These are phyloP conservation scores for Pterostichus madidus DNA, from an alignment of 2,888 invertebrate species.

Conservation along the genomic window DNA sequence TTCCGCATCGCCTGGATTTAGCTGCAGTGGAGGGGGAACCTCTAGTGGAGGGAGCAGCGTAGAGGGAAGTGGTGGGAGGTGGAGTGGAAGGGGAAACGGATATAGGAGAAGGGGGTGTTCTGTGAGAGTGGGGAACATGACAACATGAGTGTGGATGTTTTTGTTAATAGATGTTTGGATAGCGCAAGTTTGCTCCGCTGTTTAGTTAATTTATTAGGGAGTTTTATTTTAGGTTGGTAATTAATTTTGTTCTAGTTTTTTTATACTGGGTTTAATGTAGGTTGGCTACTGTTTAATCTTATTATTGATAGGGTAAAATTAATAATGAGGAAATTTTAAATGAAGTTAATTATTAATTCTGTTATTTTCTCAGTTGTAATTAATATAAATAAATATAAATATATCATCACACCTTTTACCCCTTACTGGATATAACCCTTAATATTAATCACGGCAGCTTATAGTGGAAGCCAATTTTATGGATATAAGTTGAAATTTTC, in stretches of 20 bases:
- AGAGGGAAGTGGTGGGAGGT: slow-evolving; percentile 10
- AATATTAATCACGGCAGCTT: too few species aligned
- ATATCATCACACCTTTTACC: too few species aligned
- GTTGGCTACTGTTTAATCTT: background rate
- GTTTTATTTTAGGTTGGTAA: slow-evolving; percentile 32
- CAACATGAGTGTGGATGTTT: slow-evolving; percentile 18
- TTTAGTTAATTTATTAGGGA: slow-evolving; percentile 8
- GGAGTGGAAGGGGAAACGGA: background rate
- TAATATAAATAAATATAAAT: too few species aligned
- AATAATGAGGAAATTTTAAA: background rate
- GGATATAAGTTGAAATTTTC: too few species aligned
- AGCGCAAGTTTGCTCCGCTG: background rate
- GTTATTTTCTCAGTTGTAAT: too few species aligned
- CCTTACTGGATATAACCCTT: too few species aligned
- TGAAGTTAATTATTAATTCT: background rate
- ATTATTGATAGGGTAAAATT: too few species aligned
- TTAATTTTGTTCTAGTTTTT: slow-evolving; percentile 8
- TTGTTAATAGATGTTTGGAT: slow-evolving; percentile 53
- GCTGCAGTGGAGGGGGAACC: slow-evolving; percentile 34
- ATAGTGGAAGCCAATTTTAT: too few species aligned
- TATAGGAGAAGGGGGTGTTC: background rate
- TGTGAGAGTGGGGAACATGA: background rate
- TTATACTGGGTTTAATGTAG: background rate
- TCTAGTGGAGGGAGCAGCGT: background rate
- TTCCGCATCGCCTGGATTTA: slow-evolving; percentile 42